Base-by-base conservation (phyloP, 2,888 invertebrate species). In the Morpho achilles region DNA sequence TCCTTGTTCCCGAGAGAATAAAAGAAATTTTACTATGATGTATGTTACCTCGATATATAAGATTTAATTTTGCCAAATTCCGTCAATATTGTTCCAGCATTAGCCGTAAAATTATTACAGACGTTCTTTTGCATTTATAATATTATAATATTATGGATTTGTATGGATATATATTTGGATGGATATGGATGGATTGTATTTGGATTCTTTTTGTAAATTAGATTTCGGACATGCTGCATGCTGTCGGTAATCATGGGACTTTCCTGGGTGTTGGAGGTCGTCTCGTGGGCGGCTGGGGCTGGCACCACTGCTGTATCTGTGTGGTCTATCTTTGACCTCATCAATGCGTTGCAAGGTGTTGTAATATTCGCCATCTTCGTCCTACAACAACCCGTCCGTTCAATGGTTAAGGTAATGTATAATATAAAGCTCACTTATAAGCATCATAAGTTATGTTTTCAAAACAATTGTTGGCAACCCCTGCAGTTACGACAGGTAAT, bases 231-330 rank as follows among this genome's bases (percentile, higher is more conserved):
- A 52, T 92, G 92, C 67, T 83, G 93, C 63, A 80, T 93, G 45
- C 84, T 95, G 7, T 94, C 93, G 56, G 83, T 93, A 61, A 91
- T 94, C 62, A 94, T 95, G 92, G 93, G 94, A 0, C 80, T 94
- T 7, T 94, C 94, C 53, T 95, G 95, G 95, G 87, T 93, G 41
- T 88, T 94, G 76, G 95, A 95, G 77, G 88, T 95, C 64, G 91
- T 94, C 0, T 94, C 94, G 0, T 94, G 93, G 92, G 89, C 90
- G 51, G 90, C 90, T 0, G 92, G 92, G 0, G 91, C 92, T 53
- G 86, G 91, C 54, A 77, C 89, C 0, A 74, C 85, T 1, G 84
- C 86, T 0, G 82, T 86, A 23, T 85, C 90, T 7, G 85, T 91
- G 10, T 93, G 94, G 90, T 91, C 93, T 0, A 86, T 94, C 22